Base-by-base conservation (phyloP, 2,113 vertebrate genomes). In the Podilymbus podiceps region DNA sequence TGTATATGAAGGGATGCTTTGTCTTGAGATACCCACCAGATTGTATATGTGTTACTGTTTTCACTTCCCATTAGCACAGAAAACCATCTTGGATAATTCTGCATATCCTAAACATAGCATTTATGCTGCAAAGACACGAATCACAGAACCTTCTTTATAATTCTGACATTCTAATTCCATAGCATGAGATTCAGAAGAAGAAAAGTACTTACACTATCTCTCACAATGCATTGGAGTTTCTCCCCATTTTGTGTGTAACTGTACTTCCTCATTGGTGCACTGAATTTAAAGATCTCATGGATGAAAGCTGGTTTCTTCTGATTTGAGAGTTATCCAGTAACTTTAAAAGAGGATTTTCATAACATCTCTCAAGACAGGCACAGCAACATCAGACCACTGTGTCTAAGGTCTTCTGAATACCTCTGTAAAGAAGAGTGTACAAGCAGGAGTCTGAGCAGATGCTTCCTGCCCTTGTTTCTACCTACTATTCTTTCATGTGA, bases 1-100 rank as follows among this genome's bases (percentile, higher is more conserved):
- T 98, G 98, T 98, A 98, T 98, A 98, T 97, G 97, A 97, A 96
- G 91, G 96, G 98, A 96, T 96, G 84, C 95, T 95, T 72, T 97
- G 86, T 89, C 94, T 97, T 91, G 90, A 95, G 97, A 97, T 97
- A 86, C 96, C 97, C 97, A 94, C 94, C 88, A 85, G 94, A 97
- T 72, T 98, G 98, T 98, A 98, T 95, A 98, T 98, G 97, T 22
- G 94, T 89, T 97, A 95, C 95, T 96, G 94, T 92, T 98, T 94
- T 98, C n/a, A 38, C 25, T 52, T 71, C 47, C 68, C 8, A 6
- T 72, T 72, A 72, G 27, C 33, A 56, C 52, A 68, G 44, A 58
- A 47, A 46, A 46, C 33, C 42, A 55, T 40, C 64, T 40, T 16
- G 21, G n/a, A 28, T 58, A 47, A 68, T 72, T 52, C 27, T 53